A percentile compares a stretch with the other conserved stretches of the same genome.
phyloP scores from a whole-genome alignment of 2,888 invertebrate genomes.

The Drosophila neotestacea region DNA sequence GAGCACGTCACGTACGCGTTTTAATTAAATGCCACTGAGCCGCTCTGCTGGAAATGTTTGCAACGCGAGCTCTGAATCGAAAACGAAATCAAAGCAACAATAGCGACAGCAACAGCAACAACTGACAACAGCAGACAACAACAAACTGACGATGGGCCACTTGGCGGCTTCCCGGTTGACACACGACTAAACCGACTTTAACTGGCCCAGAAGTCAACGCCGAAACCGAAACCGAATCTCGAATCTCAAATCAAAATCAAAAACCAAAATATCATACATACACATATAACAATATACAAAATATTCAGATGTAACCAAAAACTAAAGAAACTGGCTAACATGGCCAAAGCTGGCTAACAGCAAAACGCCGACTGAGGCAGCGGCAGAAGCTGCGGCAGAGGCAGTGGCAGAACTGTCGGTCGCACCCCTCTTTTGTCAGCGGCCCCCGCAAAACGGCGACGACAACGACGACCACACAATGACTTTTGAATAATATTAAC shows the following conservation, averaged over 20 bases:
- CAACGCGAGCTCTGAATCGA: conserved; percentile 28
- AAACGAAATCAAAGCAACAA: conserved; percentile 48
- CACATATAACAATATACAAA: conserved; percentile 48
- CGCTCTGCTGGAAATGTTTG: conserved; percentile 42
- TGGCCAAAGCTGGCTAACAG: conserved; percentile 27
- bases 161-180: conserved; percentile 82
- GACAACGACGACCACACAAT: conserved; percentile 40
- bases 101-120: conserved; percentile 11
- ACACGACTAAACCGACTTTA: conserved; percentile 81
- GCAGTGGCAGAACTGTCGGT: conserved; percentile 10
- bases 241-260: conserved; percentile 33
- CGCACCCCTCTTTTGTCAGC: conserved; percentile 44
- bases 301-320: conserved; percentile 72
- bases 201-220: conserved; percentile 54
- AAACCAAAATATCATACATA: conserved; percentile 17
- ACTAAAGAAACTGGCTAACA: conserved; percentile 65
- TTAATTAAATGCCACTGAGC: conserved; percentile 65
- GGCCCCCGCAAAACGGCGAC: conserved; percentile 45
- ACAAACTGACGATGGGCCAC: conserved; percentile 50
- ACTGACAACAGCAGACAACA: conserved; percentile 3
- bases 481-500: conserved; percentile 79
- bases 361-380: conserved; percentile 23
- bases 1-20: conserved; percentile 71
- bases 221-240: conserved; percentile 25
- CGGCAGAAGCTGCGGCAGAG: conserved; percentile 21